Evolutionary conservation across 2,888 invertebrate species (phyloP).

Genomic region (Plagiodera versicolora): DNA sequence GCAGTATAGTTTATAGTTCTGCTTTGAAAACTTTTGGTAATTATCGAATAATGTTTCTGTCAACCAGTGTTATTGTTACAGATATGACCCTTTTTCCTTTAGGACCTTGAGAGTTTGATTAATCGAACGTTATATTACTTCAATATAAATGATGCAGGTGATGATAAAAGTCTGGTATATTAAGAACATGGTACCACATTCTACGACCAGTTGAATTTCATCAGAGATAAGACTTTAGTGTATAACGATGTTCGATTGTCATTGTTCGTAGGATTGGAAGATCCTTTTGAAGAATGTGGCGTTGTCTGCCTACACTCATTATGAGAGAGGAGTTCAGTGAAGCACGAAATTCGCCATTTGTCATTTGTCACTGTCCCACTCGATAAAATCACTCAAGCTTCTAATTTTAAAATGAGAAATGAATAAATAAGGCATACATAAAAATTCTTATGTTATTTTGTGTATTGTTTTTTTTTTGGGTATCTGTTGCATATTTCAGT

Average conservation of each 20-base stretch:
- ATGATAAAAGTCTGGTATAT: background rate
- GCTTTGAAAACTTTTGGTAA: no score
- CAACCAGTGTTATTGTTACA: no score
- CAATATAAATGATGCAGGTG: background rate
- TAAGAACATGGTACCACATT: background rate
- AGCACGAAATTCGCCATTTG: background rate
- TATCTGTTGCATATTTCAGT: no score
- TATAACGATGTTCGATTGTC: conserved; percentile 32
- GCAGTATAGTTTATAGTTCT: no score
- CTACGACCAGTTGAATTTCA: conserved; percentile 21
- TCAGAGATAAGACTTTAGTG: conserved; percentile 31
- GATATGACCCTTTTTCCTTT: no score
- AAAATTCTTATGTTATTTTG: no score
- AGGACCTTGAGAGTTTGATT: no score
- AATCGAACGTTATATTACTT: no score
- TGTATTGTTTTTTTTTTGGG: no score
- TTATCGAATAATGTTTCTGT: no score
- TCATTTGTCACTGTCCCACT: background rate
- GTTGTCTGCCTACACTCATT: conserved; percentile 29
- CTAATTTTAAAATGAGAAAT: no score
- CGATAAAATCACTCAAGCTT: conserved; percentile 34
- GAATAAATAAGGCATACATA: no score
- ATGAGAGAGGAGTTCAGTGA: background rate
- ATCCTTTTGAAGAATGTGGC: conserved; percentile 38
- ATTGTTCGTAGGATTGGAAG: conserved; percentile 21